Base-by-base conservation (phyloP, 2,113 vertebrate species). In the Myocastor coypus region DNA sequence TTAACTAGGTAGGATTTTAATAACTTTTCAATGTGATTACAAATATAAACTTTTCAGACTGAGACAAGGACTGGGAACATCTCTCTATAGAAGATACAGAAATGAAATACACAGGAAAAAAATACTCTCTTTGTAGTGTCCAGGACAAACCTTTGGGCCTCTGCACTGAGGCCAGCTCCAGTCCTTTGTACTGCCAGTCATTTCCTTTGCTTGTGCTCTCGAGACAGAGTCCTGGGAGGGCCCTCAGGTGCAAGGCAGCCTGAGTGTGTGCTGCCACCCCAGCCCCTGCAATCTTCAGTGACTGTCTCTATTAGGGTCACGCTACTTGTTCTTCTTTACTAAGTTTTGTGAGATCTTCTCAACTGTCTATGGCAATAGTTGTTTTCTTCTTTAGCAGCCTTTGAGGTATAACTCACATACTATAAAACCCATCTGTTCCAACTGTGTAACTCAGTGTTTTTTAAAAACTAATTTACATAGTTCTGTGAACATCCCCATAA, bases 261-360 rank as follows among this genome's bases (percentile, higher is more conserved):
- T 12, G 24, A 46, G 42, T 73, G 71, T 24, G 37, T 0, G 12
- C 37, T 12, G 26, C 37, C 69, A 40, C 69, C 40, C 22, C 24
- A 10, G 71, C 71, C 40, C 40, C 40, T 75, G 11, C 24, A 32
- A 50, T 13, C 88, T 84, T 28, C 89, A 83, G 8, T 37, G 34
- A 89, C 24, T 66, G 6, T 69, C 61, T 71, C 75, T 46, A 11
- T 7, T 75, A 11, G n/a, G 69, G 90, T 24, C 55, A 20, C 32
- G 37, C 82, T 63, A 46, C 64, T 68, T 73, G 19, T 95, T 91
- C 7, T 92, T 71, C 61, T 77, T 87, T 83, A 91, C n/a, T 55
- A 13, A 42, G 52, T 95, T 52, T 87, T 64, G 89, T 86, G 46
- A 87, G 80, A 59, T 93, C 81, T 85, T 42, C 82, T 32, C 26